A percentile compares a stretch with the other conserved stretches of the same genome.
Conservation (phyloP, 2,797 vertebrate genomes). For the Euphonia xanthogaster region DNA sequence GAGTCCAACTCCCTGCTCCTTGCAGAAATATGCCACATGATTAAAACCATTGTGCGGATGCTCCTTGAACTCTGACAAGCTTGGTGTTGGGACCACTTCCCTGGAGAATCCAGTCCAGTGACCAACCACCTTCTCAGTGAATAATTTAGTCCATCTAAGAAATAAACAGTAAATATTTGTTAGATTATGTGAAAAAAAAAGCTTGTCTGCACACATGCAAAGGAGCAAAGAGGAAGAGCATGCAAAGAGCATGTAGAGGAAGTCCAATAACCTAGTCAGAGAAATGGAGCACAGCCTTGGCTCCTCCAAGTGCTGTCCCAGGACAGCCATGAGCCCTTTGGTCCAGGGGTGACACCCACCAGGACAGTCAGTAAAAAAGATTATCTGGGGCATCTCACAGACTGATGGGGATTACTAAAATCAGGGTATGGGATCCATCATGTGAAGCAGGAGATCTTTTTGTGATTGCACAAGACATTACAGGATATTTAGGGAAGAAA, state of each 20-base stretch:
- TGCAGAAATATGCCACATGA: not conserved
- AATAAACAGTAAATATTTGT: not conserved
- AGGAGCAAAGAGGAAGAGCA: not conserved
- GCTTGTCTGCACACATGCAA: not conserved
- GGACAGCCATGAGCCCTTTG: not conserved
- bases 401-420: not conserved
- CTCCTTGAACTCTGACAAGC: not conserved
- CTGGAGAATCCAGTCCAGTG: not conserved
- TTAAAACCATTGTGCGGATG: fast-evolving
- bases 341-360: not conserved
- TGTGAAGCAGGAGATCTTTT: not conserved
- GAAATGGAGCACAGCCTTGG: fast-evolving
- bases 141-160: not conserved
- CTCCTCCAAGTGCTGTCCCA: not conserved
- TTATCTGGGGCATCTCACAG: not conserved
- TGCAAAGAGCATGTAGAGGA: not conserved
- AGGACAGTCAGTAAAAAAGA: not conserved
- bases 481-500: not conserved
- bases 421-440: not conserved
- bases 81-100: not conserved
- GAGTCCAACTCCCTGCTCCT: not conserved
- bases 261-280: not conserved
- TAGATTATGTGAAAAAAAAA: not conserved
- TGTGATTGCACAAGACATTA: not conserved
- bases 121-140: fast-evolving